These are phyloP conservation scores for Muschampia plurimacula DNA, from an alignment of 2,888 invertebrate species.

Conservation along the genomic window DNA sequence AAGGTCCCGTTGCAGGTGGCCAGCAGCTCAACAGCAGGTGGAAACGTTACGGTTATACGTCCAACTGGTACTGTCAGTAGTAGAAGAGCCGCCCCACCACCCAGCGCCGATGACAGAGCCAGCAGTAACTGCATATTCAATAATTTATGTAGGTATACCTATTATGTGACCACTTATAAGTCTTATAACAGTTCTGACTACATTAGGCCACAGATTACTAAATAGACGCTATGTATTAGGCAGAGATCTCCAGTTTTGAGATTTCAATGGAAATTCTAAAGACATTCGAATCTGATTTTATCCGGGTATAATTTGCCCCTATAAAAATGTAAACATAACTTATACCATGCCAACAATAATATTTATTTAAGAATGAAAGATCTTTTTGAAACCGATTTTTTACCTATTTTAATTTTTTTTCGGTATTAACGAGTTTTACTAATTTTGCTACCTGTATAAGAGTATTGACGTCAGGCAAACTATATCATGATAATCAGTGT, in stretches of 20 bases:
- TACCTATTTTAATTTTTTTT: too few species aligned
- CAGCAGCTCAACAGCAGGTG: slow-evolving; percentile 86
- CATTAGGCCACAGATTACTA: background rate
- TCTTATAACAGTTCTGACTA: background rate
- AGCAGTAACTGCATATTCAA: slow-evolving; percentile 84
- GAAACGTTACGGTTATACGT: slow-evolving; percentile 88
- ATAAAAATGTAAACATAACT: too few species aligned
- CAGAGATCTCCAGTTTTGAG: too few species aligned
- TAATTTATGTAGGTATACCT: background rate
- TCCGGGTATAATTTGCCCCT: too few species aligned
- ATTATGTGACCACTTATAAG: background rate
- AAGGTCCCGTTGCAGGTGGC: slow-evolving; percentile 78
- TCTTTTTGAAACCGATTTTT: too few species aligned
- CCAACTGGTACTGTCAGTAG: slow-evolving; percentile 90
- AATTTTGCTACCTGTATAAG: background rate
- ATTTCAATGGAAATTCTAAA: too few species aligned
- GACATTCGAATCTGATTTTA: too few species aligned
- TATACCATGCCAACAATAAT: too few species aligned
- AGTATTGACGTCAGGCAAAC: background rate
- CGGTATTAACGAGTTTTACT: background rate
- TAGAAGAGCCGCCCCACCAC: slow-evolving; percentile 88
- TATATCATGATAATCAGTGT: slow-evolving; percentile 1
- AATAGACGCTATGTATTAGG: too few species aligned
- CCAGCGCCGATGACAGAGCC: slow-evolving; percentile 88
- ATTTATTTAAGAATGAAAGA: too few species aligned